Conservation (phyloP, 1,140 invertebrate genomes). For the Drosophila azteca region DNA sequence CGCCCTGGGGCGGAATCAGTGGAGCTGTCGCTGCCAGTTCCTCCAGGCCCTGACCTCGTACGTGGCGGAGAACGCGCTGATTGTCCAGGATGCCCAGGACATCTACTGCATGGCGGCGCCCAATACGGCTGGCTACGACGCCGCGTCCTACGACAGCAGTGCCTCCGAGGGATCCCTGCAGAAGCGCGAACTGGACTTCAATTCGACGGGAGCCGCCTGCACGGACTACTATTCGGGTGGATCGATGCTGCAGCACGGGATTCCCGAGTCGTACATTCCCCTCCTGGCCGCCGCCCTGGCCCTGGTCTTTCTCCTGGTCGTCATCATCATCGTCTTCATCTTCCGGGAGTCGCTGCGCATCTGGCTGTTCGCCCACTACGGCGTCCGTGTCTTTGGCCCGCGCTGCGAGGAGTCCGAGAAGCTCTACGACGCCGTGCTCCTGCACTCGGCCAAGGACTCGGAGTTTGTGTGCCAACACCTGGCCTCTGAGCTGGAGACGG, state of each 20-base stretch:
- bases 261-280: constrained; percentile 93
- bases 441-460: constrained; percentile 96
- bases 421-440: constrained; percentile 95
- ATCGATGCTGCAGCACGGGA: constrained; percentile 92
- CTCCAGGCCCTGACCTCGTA: constrained; percentile 93
- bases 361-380: constrained; percentile 94
- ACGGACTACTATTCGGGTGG: constrained; percentile 92
- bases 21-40: constrained; percentile 96
- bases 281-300: constrained; percentile 91
- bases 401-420: constrained; percentile 91
- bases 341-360: constrained; percentile 93
- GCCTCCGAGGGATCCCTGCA: constrained; percentile 22
- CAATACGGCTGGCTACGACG: constrained; percentile 84
- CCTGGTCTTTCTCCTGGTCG: constrained; percentile 88
- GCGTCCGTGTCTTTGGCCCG: constrained; percentile 89
- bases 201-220: constrained; percentile 89
- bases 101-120: constrained; percentile 92
- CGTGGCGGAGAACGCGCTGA: constrained; percentile 91
- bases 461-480: constrained; percentile 93
- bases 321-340: constrained; percentile 91
- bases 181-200: constrained; percentile 90
- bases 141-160: constrained; percentile 83
- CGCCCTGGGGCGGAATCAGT: constrained; percentile 91
- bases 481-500: constrained; percentile 92
- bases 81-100: constrained; percentile 90